These are phyloP conservation scores for Myzus persicae DNA, from an alignment of 1,140 invertebrate species.

Conservation along the genomic window DNA sequence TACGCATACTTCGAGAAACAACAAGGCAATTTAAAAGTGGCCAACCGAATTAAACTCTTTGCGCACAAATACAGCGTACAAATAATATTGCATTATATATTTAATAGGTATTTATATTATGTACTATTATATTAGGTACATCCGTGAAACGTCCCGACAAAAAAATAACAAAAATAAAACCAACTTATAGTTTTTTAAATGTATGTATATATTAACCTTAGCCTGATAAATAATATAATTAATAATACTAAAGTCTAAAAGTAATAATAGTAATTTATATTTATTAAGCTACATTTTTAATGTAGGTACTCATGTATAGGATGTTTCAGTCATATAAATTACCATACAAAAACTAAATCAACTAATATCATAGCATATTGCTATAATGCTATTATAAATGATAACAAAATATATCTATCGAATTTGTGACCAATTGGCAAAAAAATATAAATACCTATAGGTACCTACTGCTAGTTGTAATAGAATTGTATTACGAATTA, in stretches of 20 bases:
- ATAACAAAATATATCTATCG: too few relatives aligned
- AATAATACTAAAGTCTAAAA: background rate
- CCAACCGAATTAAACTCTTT: background rate
- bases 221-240: background rate
- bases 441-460: background rate
- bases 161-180: background rate
- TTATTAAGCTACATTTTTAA: too few relatives aligned
- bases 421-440: background rate
- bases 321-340: background rate
- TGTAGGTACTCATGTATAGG: too few relatives aligned
- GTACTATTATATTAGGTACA: too few relatives aligned
- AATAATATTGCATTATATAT: background rate
- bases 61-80: background rate
- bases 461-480: background rate
- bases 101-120: background rate
- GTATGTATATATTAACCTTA: too few relatives aligned
- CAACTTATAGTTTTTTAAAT: background rate
- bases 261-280: too few relatives aligned
- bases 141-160: background rate
- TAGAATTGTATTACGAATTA: background rate
- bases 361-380: background rate
- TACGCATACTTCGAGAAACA: background rate
- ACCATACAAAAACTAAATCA: background rate
- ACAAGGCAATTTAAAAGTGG: slow-evolving; percentile 5
- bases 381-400: too few relatives aligned